These are phyloP conservation scores for Halotydeus destructor DNA, from an alignment of 1,140 invertebrate genomes.

Conservation along the genomic window DNA sequence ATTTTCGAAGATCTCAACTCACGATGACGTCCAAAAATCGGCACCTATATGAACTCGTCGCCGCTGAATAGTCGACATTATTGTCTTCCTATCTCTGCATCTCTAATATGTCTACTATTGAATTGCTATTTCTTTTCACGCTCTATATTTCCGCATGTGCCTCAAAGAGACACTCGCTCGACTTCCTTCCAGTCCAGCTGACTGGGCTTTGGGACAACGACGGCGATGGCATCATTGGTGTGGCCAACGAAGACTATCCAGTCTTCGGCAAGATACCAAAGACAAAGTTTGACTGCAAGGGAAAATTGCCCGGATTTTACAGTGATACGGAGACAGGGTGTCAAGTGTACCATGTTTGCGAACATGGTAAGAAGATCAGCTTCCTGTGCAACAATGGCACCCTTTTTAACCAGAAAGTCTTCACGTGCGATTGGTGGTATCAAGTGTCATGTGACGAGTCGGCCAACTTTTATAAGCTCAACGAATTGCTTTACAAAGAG, in stretches of 20 bases:
- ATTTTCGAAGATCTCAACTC: too few relatives aligned
- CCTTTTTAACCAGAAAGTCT: conserved; percentile 58
- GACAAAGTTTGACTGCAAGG: not conserved
- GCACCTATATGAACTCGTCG: too few relatives aligned
- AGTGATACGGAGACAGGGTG: conserved; percentile 15
- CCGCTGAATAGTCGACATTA: too few relatives aligned
- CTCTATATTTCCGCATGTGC: too few relatives aligned
- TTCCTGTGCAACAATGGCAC: conserved; percentile 76
- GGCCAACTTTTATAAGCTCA: conserved; percentile 16
- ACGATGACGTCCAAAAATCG: too few relatives aligned
- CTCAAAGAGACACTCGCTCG: too few relatives aligned
- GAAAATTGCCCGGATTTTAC: conserved; percentile 13
- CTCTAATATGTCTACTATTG: too few relatives aligned
- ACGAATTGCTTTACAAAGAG: conserved; percentile 5
- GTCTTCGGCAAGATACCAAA: conserved; percentile 10
- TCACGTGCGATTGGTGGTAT: conserved; percentile 76
- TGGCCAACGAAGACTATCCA: conserved; percentile 22
- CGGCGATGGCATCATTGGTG: not conserved
- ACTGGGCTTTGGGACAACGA: too few relatives aligned
- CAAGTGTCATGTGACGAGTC: conserved; percentile 51
- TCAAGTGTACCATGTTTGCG: conserved; percentile 11
- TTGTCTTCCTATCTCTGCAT: too few relatives aligned
- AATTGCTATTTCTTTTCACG: too few relatives aligned
- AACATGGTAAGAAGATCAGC: conserved; percentile 27
- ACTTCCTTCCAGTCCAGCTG: too few relatives aligned